Conservation (phyloP, 1,140 invertebrate species). For the Dendroctonus valens region DNA sequence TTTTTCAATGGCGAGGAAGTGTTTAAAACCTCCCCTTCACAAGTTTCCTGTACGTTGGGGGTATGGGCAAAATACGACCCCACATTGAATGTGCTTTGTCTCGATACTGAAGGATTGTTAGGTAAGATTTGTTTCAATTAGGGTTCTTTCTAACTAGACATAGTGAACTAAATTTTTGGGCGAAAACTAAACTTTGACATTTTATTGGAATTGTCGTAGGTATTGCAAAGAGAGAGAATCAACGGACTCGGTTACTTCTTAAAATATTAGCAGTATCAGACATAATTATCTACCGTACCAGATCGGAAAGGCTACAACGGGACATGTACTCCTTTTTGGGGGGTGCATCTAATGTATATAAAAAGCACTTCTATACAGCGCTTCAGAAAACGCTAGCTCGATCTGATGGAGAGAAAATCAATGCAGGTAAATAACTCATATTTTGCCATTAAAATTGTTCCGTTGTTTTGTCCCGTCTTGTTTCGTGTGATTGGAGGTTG, state of each 20-base stretch:
- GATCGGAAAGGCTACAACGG: constrained; percentile 72
- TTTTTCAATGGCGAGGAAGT: constrained; percentile 76
- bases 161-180: neutral
- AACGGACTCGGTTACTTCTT: constrained; percentile 70
- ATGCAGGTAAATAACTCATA: constrained; percentile 12
- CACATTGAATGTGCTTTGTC: constrained; percentile 64
- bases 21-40: constrained; percentile 71
- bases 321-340: constrained; percentile 82
- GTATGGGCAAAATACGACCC: constrained; percentile 78
- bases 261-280: constrained; percentile 81
- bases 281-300: constrained; percentile 77
- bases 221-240: constrained; percentile 66
- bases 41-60: constrained; percentile 75
- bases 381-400: constrained; percentile 44
- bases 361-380: constrained; percentile 68
- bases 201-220: constrained; percentile 46
- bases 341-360: constrained; percentile 73
- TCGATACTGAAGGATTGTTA: constrained; percentile 78
- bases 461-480: neutral
- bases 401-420: constrained; percentile 30
- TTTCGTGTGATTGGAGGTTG: neutral
- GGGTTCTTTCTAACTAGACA: neutral
- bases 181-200: too few relatives aligned
- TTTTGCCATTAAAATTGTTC: neutral
- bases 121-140: constrained; percentile 22